Evolutionary conservation across 2,797 vertebrate genomes (phyloP).

Genomic region (Phoeniculus purpureus): DNA sequence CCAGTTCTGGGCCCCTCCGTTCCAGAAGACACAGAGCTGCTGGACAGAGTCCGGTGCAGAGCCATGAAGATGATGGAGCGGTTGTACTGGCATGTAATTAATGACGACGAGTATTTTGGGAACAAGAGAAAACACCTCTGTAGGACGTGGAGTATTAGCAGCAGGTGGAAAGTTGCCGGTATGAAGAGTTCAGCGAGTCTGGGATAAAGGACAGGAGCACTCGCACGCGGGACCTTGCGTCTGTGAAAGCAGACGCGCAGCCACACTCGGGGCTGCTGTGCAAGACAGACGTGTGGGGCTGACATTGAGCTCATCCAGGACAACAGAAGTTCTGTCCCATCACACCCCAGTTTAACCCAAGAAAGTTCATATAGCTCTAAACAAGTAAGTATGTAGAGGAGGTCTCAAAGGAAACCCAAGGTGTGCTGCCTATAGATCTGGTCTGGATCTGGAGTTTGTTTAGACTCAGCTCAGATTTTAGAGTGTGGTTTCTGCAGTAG

Average conservation of each 20-base stretch:
- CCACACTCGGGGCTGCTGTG: not conserved
- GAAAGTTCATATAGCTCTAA: not conserved
- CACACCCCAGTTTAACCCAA: not conserved
- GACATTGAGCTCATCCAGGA: not conserved
- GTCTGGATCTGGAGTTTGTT: not conserved
- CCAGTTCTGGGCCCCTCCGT: not conserved
- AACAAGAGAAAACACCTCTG: slow-evolving; percentile 48
- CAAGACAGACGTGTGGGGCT: not conserved
- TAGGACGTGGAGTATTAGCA: slow-evolving; percentile 9
- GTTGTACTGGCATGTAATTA: slow-evolving; percentile 30
- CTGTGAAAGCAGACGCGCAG: not conserved
- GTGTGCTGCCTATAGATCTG: not conserved
- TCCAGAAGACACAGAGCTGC: too few relatives aligned
- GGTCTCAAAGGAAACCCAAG: not conserved
- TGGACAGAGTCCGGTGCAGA: too few relatives aligned
- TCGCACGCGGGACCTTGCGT: slow-evolving; percentile 16
- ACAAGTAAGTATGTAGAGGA: not conserved
- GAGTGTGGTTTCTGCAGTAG: not conserved
- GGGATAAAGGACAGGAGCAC: slow-evolving; percentile 33
- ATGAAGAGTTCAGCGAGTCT: slow-evolving; percentile 31
- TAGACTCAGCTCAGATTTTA: not conserved
- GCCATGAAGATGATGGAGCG: not conserved
- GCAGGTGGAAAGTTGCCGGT: slow-evolving; percentile 25
- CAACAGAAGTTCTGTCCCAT: not conserved
- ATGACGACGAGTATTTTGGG: slow-evolving; percentile 55